Evolutionary conservation across 2,797 vertebrate species (phyloP).

Genomic region (Phaenicophaeus curvirostris): DNA sequence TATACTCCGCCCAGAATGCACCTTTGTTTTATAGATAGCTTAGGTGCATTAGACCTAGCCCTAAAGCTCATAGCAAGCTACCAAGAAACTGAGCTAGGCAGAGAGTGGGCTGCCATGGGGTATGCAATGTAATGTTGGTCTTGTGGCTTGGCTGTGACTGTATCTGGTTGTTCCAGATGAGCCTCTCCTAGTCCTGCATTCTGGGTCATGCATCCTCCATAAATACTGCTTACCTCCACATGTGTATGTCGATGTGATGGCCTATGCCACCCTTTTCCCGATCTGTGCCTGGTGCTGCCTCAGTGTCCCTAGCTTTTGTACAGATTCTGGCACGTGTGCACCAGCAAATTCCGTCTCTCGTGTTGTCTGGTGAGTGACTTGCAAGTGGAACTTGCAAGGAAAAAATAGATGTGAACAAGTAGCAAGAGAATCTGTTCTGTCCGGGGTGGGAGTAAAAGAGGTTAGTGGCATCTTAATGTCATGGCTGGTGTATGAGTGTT

Average conservation of each 20-base stretch:
- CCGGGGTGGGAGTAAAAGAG: not conserved
- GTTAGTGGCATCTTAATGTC: not conserved
- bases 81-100: slow-evolving; percentile 30
- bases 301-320: slow-evolving; percentile 22
- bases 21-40: not conserved
- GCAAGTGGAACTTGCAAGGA: not conserved
- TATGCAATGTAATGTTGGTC: slow-evolving; percentile 49
- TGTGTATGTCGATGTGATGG: slow-evolving; percentile 55
- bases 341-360: not conserved
- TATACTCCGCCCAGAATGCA: not conserved
- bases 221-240: slow-evolving; percentile 22
- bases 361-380: slow-evolving; percentile 21
- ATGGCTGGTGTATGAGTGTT: not conserved
- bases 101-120: slow-evolving; percentile 68
- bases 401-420: not conserved
- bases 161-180: slow-evolving; percentile 41
- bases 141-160: slow-evolving; percentile 64
- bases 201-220: not conserved
- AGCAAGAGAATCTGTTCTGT: not conserved
- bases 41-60: not conserved
- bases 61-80: not conserved
- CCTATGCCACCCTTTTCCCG: not conserved
- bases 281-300: slow-evolving; percentile 10
- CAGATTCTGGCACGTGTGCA: slow-evolving; percentile 17
- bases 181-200: slow-evolving; percentile 46